phyloP scores from a whole-genome alignment of 2,113 vertebrate genomes.

The Hystrix cristata region DNA sequence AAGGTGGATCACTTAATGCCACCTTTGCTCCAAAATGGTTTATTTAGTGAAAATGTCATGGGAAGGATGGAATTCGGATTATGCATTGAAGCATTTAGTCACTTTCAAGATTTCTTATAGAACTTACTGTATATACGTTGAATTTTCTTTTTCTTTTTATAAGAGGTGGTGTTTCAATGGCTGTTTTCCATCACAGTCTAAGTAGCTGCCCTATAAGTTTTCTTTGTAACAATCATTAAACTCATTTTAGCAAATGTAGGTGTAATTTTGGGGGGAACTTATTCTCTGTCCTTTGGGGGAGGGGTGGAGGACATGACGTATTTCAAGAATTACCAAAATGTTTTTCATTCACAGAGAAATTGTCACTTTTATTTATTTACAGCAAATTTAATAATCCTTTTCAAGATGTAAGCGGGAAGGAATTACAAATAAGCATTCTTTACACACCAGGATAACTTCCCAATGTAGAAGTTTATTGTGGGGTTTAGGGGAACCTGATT shows the following conservation, averaged over 20 bases:
- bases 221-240: neutral
- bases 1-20: neutral
- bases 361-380: slow-evolving; percentile 36
- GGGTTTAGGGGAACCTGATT: neutral
- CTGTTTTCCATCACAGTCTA: neutral
- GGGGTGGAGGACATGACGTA: neutral
- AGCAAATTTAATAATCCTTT: slow-evolving; percentile 41
- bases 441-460: neutral
- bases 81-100: neutral
- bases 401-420: neutral
- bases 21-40: neutral
- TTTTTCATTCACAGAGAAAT: slow-evolving; percentile 25
- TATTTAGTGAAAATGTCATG: neutral
- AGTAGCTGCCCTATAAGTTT: neutral
- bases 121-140: neutral
- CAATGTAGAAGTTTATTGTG: neutral
- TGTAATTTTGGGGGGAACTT: neutral
- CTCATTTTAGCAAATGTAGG: neutral
- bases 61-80: neutral
- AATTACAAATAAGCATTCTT: slow-evolving; percentile 28
- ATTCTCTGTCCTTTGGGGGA: neutral
- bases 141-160: neutral
- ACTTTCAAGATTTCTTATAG: neutral
- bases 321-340: neutral
- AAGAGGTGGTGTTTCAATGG: neutral